Evolutionary conservation across 2,113 vertebrate species (phyloP).

Genomic region (Oophaga pumilio): DNA sequence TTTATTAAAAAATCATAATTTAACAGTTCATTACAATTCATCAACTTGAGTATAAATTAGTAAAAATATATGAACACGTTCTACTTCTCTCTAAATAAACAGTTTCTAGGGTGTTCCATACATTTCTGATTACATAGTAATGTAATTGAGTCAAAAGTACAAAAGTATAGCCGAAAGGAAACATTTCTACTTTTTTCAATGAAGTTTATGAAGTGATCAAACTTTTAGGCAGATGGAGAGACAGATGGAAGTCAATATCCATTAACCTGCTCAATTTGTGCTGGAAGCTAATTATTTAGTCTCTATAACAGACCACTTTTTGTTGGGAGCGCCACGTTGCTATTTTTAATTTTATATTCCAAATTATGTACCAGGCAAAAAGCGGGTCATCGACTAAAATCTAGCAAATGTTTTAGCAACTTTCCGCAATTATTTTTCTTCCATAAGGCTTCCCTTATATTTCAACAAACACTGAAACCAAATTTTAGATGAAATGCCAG

Average conservation of each 20-base stretch:
- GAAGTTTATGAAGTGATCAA: not conserved
- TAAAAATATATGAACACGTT: not conserved
- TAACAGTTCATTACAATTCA: not conserved
- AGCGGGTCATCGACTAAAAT: not conserved
- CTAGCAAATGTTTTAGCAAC: not conserved
- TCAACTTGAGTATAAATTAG: not conserved
- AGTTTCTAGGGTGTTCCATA: not conserved
- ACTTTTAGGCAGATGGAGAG: conserved; percentile 18
- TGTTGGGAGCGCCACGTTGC: not conserved
- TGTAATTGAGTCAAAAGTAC: not conserved
- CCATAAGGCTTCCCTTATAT: not conserved
- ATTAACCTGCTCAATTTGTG: conserved; percentile 34
- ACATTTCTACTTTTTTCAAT: not conserved
- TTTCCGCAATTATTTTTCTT: not conserved
- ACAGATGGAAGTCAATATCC: conserved; percentile 31
- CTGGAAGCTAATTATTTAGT: conserved; percentile 29
- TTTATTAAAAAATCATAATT: not conserved
- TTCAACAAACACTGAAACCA: not conserved
- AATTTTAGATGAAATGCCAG: not conserved
- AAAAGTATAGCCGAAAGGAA: not conserved
- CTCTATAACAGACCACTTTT: not conserved
- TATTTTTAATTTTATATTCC: not conserved
- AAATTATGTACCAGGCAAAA: not conserved
- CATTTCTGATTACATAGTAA: not conserved
- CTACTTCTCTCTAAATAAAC: not conserved